phyloP scores from a whole-genome alignment of 2,113 vertebrate species.

The Cololabis saira region DNA sequence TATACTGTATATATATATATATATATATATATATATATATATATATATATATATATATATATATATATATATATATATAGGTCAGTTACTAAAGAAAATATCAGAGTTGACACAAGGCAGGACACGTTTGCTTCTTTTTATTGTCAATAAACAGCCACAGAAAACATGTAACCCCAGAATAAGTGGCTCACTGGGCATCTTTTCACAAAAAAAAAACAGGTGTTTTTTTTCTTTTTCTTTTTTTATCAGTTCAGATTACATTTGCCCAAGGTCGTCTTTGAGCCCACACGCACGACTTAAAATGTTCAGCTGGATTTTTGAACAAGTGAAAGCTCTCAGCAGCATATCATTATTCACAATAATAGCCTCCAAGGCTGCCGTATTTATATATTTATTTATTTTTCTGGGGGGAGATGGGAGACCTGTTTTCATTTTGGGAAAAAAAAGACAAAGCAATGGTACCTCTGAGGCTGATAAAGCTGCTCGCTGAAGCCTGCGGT shows the following conservation, averaged over 20 bases:
- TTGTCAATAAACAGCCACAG: conserved; percentile 46
- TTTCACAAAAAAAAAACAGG: conserved; percentile 50
- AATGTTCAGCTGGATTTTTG: conserved; percentile 63
- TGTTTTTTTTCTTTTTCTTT: conserved; percentile 24
- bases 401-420: conserved; percentile 4
- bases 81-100: conserved; percentile 51
- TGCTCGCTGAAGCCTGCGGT: conserved; percentile 76
- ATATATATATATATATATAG: conserved; percentile 37
- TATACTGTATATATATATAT: conserved; percentile 32
- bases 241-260: conserved; percentile 55
- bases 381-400: conserved; percentile 34
- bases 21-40: conserved; percentile 37
- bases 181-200: conserved; percentile 42
- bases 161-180: conserved; percentile 39
- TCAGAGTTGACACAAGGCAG: conserved; percentile 31
- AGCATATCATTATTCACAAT: conserved; percentile 59
- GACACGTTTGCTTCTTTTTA: conserved; percentile 18
- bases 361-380: conserved; percentile 52
- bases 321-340: conserved; percentile 57
- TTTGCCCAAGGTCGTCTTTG: conserved; percentile 58
- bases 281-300: conserved; percentile 46
- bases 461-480: conserved; percentile 64
- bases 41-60: conserved; percentile 35
- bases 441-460: conserved; percentile 51
- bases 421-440: conserved; percentile 47